Conservation (phyloP, 1,140 invertebrate species). For the Callitettix versicolor region DNA sequence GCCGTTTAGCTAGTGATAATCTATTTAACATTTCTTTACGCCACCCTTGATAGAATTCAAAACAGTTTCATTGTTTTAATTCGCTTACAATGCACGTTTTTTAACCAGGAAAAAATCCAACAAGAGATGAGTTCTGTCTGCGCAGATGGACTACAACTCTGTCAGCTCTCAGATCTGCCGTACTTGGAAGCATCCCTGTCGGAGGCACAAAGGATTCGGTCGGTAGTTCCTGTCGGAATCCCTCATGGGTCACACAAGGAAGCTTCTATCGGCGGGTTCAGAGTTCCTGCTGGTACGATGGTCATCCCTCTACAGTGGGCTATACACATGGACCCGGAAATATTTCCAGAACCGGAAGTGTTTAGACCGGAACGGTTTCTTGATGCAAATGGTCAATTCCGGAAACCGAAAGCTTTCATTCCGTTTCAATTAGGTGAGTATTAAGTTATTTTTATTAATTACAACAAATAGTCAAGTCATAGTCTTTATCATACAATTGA, state of each 20-base stretch:
- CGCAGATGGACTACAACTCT: conserved; percentile 32
- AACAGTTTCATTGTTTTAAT: no score
- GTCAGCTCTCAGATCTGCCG: conserved; percentile 38
- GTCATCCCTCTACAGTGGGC: conserved; percentile 73
- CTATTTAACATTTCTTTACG: no score
- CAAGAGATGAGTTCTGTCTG: conserved; percentile 38
- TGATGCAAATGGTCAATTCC: conserved; percentile 46
- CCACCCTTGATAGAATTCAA: no score
- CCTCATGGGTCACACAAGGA: conserved; percentile 66
- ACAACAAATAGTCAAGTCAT: no score
- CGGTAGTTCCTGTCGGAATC: conserved; percentile 66
- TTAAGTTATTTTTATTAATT: no score
- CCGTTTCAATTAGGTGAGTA: conserved; percentile 69
- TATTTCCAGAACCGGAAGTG: conserved; percentile 58
- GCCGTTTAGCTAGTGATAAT: no score
- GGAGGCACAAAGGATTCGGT: conserved; percentile 67
- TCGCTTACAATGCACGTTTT: no score
- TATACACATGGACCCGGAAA: conserved; percentile 60
- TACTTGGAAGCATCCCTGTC: conserved; percentile 53
- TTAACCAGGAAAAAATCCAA: conserved; percentile 44
- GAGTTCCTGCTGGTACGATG: conserved; percentile 48
- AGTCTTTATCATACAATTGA: no score
- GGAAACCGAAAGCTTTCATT: conserved; percentile 53
- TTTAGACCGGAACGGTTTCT: conserved; percentile 68
- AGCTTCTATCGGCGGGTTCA: conserved; percentile 45